Percentiles rank a stretch among this genome's conserved stretches.
These are phyloP conservation scores for Elysia chlorotica DNA, from an alignment of 1,140 invertebrate genomes.

Conservation along the genomic window DNA sequence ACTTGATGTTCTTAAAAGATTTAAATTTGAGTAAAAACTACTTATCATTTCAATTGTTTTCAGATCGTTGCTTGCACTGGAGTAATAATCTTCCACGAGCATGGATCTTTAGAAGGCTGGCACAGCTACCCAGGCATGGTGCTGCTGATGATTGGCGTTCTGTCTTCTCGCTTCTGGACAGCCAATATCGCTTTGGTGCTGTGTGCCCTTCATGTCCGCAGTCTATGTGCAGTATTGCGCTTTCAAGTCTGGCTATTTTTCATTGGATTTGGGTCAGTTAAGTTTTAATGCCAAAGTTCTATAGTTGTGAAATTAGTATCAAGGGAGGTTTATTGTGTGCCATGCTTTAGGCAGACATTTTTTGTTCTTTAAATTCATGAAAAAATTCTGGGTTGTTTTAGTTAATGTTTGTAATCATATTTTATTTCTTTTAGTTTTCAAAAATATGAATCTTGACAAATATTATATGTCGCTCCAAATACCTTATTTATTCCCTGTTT, in stretches of 20 bases:
- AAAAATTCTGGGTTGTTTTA: no score
- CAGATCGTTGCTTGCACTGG: slow-evolving; percentile 71
- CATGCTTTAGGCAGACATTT: no score
- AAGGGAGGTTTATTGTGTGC: no score
- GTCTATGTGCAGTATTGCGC: slow-evolving; percentile 78
- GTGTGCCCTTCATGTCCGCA: slow-evolving; percentile 80
- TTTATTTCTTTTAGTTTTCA: no score
- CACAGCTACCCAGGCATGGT: slow-evolving; percentile 74
- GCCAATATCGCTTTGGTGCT: slow-evolving; percentile 79
- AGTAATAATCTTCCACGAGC: slow-evolving; percentile 62
- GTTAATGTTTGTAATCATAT: no score
- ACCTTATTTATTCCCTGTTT: no score
- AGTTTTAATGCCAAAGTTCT: slow-evolving; percentile 33
- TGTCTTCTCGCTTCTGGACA: slow-evolving; percentile 82
- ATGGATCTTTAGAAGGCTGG: slow-evolving; percentile 62
- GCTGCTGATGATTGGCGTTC: slow-evolving; percentile 75
- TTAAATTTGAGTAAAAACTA: no score
- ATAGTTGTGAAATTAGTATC: slow-evolving; percentile 44
- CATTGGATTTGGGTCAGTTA: slow-evolving; percentile 77
- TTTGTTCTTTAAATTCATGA: no score
- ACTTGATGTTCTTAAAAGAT: no score
- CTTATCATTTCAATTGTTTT: no score
- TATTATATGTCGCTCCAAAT: no score
- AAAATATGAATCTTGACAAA: no score
- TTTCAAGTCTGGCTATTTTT: slow-evolving; percentile 74